A percentile compares a stretch with the other conserved stretches of the same genome.
These are phyloP conservation scores for Hypomesus transpacificus DNA, from an alignment of 2,113 vertebrate species.

Conservation along the genomic window DNA sequence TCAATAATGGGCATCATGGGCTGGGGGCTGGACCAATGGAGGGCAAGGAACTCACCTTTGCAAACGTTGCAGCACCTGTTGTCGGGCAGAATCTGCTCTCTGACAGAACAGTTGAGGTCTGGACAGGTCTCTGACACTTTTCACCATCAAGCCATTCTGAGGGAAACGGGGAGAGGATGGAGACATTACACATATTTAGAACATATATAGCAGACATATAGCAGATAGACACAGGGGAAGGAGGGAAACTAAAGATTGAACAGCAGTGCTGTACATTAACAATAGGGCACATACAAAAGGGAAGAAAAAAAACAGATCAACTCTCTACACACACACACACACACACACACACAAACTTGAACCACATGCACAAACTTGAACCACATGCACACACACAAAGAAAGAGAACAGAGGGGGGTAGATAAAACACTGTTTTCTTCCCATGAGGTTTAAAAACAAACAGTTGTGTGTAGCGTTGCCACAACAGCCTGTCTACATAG, in stretches of 20 bases:
- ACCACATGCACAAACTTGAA: conserved; percentile 1
- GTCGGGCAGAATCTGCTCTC: conserved; percentile 84
- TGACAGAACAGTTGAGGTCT: conserved; percentile 83
- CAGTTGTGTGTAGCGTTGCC: neutral
- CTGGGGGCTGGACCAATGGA: neutral
- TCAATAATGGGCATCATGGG: neutral
- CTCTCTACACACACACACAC: neutral
- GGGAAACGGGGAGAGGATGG: conserved; percentile 35
- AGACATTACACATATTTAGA: neutral
- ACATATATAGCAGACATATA: neutral
- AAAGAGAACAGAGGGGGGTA: no score
- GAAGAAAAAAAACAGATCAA: no score
- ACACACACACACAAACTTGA: neutral
- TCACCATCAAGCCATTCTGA: conserved; percentile 86
- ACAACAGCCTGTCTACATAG: conserved; percentile 2
- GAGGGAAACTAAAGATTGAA: no score
- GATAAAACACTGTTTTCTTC: no score
- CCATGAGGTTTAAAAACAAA: conserved; percentile 36
- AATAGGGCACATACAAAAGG: no score
- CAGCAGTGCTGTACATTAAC: no score
- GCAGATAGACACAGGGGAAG: neutral
- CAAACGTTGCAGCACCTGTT: conserved; percentile 93
- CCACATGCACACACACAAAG: neutral
- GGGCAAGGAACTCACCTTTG: conserved; percentile 70
- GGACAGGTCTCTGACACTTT: conserved; percentile 83